Percentiles rank a stretch among this genome's conserved stretches.
Conservation (phyloP, 2,113 vertebrate genomes). For the Apodemus speciosus region DNA sequence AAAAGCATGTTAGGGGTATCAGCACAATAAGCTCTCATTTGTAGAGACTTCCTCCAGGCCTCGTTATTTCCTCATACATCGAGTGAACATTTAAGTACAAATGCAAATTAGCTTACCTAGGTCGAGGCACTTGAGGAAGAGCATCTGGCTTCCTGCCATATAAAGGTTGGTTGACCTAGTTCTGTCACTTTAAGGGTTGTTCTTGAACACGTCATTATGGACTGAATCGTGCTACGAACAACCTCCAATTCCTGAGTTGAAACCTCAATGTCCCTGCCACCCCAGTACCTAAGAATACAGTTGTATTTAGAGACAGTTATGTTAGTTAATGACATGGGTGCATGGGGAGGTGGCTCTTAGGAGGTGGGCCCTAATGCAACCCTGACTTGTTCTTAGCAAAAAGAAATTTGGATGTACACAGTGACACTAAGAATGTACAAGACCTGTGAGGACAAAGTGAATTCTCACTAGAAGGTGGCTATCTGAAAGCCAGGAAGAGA, state of each 20-base stretch:
- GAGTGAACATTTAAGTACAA: not conserved
- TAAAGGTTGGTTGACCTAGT: not conserved
- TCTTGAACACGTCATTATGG: not conserved
- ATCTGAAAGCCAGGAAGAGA: not conserved
- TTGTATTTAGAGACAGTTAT: not conserved
- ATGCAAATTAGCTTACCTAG: conserved; percentile 1
- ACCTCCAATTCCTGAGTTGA: not conserved
- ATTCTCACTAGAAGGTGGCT: not conserved
- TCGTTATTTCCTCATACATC: not conserved
- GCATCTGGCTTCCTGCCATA: not conserved
- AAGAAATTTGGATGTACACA: not conserved
- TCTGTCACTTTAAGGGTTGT: not conserved
- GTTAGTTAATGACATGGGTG: not conserved
- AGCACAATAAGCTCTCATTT: not conserved
- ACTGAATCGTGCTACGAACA: not conserved
- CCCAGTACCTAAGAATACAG: not conserved
- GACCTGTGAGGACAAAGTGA: not conserved
- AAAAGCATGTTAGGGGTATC: not conserved
- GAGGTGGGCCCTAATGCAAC: not conserved
- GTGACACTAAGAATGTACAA: not conserved
- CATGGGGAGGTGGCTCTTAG: not conserved
- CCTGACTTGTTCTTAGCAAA: not conserved
- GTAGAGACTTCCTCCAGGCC: not conserved
- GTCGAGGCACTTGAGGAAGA: conserved; percentile 1
- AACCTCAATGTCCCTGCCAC: not conserved